Percentiles rank a stretch among this genome's conserved stretches.
phyloP scores from a whole-genome alignment of 2,113 vertebrate genomes.

The Syngnathus typhle region DNA sequence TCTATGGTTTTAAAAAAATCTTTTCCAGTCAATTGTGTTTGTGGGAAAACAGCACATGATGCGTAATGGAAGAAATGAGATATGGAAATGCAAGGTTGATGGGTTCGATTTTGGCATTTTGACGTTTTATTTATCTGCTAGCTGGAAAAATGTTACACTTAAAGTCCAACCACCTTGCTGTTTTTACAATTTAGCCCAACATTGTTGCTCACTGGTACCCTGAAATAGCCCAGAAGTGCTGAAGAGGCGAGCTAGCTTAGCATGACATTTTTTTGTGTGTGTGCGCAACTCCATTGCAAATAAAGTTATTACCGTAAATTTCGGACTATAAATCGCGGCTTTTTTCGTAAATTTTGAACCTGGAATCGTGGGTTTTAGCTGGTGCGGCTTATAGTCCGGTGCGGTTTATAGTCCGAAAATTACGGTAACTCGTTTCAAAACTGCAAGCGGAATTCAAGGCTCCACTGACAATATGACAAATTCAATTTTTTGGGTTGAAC shows the following conservation, averaged over 20 bases:
- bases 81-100: background rate
- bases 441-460: background rate
- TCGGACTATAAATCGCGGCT: no score
- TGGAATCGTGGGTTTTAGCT: no score
- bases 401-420: background rate
- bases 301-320: background rate
- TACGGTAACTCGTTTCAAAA: background rate
- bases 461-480: no score
- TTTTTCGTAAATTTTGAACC: no score
- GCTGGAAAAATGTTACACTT: no score
- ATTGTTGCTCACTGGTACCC: no score
- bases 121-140: background rate
- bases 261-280: no score
- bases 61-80: constrained; percentile 22
- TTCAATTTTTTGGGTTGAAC: background rate
- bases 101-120: background rate
- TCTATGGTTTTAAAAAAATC: constrained; percentile 39
- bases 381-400: no score
- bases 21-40: constrained; percentile 40
- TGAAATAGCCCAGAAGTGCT: no score
- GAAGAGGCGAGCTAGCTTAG: no score
- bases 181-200: no score
- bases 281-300: background rate
- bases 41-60: constrained; percentile 16
- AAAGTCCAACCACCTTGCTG: no score